Conservation (phyloP, 2,888 invertebrate genomes). For the Buathra laborator region DNA sequence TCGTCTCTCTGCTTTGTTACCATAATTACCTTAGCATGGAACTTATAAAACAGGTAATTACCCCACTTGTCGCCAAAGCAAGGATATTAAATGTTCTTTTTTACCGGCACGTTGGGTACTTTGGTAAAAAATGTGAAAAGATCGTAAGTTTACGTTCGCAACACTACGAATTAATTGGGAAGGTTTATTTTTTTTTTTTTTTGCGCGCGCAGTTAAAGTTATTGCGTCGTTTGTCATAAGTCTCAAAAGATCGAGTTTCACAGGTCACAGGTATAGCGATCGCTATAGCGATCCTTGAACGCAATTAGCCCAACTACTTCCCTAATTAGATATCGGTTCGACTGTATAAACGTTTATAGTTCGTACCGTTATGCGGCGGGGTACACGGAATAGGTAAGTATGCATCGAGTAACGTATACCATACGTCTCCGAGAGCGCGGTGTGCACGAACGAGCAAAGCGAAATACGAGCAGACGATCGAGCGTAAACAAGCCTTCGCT, state of each 20-base stretch:
- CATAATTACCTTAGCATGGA: neutral
- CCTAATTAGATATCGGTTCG: conserved; percentile 29
- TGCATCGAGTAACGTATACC: conserved; percentile 5
- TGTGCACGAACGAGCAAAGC: neutral
- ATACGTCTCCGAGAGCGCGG: conserved; percentile 8
- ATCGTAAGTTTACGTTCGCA: neutral
- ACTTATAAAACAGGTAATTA: neutral
- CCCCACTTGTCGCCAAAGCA: neutral
- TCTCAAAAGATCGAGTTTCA: neutral
- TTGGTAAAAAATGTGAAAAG: neutral
- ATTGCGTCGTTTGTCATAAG: neutral
- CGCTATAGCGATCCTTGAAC: conserved; percentile 1
- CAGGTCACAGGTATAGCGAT: neutral
- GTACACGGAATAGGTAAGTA: neutral
- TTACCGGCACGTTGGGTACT: neutral
- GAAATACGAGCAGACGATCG: conserved; percentile 36
- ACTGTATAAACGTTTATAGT: neutral
- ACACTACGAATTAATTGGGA: neutral
- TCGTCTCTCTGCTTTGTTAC: neutral
- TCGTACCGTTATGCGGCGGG: neutral
- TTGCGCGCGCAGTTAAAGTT: neutral
- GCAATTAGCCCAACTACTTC: conserved; percentile 37
- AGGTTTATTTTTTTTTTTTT: neutral
- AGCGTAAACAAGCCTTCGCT: conserved; percentile 34
- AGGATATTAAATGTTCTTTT: neutral